These are phyloP conservation scores for Artibeus lituratus DNA, from an alignment of 2,797 vertebrate species.

Conservation along the genomic window DNA sequence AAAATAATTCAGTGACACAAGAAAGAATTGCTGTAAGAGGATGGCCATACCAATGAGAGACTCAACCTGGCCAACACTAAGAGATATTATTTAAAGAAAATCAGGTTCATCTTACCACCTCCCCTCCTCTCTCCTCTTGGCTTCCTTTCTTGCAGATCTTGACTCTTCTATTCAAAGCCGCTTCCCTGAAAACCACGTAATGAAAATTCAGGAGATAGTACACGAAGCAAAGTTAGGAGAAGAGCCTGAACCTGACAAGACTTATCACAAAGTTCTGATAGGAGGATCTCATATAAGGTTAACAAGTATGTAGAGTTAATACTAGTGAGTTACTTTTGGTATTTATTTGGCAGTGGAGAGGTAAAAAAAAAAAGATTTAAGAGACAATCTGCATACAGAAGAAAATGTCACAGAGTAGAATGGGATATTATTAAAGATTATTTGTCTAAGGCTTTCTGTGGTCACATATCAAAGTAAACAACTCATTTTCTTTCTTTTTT, in stretches of 20 bases:
- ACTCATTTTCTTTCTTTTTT: not conserved
- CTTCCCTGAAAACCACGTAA: not conserved
- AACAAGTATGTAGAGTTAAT: not conserved
- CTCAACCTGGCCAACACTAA: not conserved
- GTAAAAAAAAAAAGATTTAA: not conserved
- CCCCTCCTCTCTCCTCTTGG: not conserved
- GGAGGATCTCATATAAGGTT: not conserved
- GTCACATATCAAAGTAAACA: not conserved
- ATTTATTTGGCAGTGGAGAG: not conserved
- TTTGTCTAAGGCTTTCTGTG: not conserved
- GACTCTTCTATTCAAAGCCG: not conserved
- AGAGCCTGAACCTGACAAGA: not conserved
- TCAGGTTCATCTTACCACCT: not conserved
- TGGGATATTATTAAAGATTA: not conserved
- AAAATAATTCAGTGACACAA: not conserved
- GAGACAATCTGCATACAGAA: not conserved
- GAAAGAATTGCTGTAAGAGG: not conserved
- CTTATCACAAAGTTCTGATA: not conserved
- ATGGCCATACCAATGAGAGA: not conserved
- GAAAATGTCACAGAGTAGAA: not conserved
- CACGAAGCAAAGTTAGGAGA: not conserved
- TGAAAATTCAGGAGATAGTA: not conserved
- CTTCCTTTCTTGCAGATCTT: not conserved
- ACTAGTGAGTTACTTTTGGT: not conserved
- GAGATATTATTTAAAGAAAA: not conserved